A percentile compares a stretch with the other conserved stretches of the same genome.
Evolutionary conservation across 2,797 vertebrate genomes (phyloP).

Genomic region (Tamandua tetradactyla): DNA sequence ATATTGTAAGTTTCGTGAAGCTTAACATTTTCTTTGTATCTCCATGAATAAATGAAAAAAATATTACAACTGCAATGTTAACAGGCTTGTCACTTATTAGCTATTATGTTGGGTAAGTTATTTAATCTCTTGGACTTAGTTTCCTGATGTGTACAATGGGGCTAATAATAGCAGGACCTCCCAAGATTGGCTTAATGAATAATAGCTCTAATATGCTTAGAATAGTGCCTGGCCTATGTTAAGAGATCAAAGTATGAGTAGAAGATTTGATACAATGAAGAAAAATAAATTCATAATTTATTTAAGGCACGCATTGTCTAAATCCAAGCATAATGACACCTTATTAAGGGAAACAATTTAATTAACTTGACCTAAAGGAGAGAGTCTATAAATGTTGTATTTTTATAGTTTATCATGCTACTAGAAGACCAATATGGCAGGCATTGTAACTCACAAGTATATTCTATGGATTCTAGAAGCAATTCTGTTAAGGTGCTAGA

Average conservation of each 20-base stretch:
- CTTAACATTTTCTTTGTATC: not conserved
- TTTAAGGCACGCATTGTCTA: not conserved
- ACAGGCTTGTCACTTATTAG: not conserved
- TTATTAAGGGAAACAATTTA: not conserved
- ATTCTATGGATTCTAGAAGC: not conserved
- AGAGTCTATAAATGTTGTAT: not conserved
- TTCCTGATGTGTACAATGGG: not conserved
- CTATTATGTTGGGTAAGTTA: not conserved
- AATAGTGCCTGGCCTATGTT: not conserved
- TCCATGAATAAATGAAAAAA: not conserved
- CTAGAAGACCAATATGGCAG: not conserved
- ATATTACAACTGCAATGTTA: not conserved
- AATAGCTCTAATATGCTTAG: too few species aligned
- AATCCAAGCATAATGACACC: not conserved
- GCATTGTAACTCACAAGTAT: not conserved
- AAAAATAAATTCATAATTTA: not conserved
- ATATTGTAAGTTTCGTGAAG: not conserved
- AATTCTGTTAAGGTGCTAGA: not conserved
- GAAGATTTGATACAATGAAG: not conserved
- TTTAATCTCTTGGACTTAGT: not conserved
- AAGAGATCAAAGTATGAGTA: not conserved
- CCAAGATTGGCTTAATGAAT: not conserved
- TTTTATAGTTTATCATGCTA: not conserved
- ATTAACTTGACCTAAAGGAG: not conserved
- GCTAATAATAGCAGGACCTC: not conserved